phyloP scores from a whole-genome alignment of 2,888 invertebrate genomes.

The Tipula lateralis region DNA sequence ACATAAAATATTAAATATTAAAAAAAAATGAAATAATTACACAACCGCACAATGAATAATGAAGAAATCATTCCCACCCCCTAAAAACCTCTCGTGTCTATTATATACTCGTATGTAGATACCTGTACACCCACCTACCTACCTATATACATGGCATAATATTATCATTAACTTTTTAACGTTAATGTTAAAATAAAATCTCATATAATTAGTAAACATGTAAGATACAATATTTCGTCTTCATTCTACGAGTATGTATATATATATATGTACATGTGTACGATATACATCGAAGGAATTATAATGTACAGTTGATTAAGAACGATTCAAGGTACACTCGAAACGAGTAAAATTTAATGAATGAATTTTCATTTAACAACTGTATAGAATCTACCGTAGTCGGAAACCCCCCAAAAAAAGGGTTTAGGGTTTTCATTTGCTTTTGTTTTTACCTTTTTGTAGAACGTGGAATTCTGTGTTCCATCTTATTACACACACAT shows the following conservation, averaged over 20 bases:
- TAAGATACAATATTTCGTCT: constrained; percentile 11
- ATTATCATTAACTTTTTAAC: constrained; percentile 1
- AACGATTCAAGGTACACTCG: neutral
- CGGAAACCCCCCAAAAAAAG: neutral
- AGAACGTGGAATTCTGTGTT: neutral
- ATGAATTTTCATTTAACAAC: neutral
- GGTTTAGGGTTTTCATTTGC: neutral
- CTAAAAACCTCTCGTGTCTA: neutral
- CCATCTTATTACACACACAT: neutral
- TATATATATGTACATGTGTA: neutral
- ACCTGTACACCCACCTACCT: neutral
- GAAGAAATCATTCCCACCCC: neutral
- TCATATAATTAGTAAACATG: constrained; percentile 5
- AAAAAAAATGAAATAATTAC: neutral
- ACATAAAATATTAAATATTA: neutral
- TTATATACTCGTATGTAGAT: neutral
- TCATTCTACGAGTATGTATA: neutral
- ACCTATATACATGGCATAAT: neutral
- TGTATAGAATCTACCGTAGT: neutral
- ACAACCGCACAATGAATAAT: neutral
- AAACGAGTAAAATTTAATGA: neutral
- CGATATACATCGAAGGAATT: neutral
- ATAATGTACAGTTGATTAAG: neutral
- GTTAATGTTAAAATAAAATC: neutral
- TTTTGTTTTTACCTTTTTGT: neutral